Evolutionary conservation across 2,113 vertebrate species (phyloP), one percentile per base, ranked within the genome.

Genomic region (Perccottus glenii): DNA sequence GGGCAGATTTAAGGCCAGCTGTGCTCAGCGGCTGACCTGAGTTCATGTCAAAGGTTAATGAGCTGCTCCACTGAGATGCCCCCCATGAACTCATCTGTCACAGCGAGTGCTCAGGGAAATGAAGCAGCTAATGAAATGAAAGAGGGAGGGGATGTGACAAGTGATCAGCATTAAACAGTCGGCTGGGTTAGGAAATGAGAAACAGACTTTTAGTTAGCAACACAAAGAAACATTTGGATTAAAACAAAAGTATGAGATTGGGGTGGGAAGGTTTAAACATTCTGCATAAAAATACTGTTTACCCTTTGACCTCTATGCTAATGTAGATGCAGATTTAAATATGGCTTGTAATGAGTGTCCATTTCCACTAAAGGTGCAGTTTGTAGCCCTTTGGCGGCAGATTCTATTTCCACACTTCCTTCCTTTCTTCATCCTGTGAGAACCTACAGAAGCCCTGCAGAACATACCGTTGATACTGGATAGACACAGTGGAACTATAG

Each of bases 41-140:
- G 82, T 78, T 74, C 72, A 69, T 74, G 84, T 85, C 86, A 89
- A 67, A 83, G 86, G 87, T 89, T 81, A 88, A 89, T 77, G 67
- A 80, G 75, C 35, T 35, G 58, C 69, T 70, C 61, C 74, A 65
- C 55, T 12, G 57, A 80, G 62, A 57, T 56, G 38, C 53, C 53
- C 77, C 70, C 0, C 3, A 38, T 82, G 73, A 85, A 83, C 70
- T 78, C 77, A 67, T 74, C 73, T 60, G 82, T 88, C 73, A 80
- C 70, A 52, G 71, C 3, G 12, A 67, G 63, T 3, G 76, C 79
- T 85, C 70, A 46, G 67, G 78, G 82, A 80, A 90, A 88, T 82
- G 27, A 88, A 72, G 38, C 64, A 57, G 48, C 65, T 85, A 85
- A 85, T 85, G 64, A 78, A 81, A 14, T 86, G 82, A 62, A 63